Evolutionary conservation across 2,797 vertebrate genomes (phyloP).

Genomic region (Alfaro cultratus): DNA sequence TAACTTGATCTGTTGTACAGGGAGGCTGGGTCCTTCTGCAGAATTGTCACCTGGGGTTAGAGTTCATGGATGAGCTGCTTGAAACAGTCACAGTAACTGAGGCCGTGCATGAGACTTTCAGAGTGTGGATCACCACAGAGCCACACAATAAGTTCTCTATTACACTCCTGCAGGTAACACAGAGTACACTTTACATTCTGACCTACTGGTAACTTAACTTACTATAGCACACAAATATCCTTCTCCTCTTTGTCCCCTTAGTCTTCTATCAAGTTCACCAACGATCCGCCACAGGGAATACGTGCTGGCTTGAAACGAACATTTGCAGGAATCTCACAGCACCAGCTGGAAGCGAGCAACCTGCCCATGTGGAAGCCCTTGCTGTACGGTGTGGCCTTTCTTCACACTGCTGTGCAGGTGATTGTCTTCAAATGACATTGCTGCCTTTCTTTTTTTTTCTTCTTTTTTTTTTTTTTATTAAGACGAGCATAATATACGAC

Average conservation of each 20-base stretch:
- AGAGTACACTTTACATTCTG: conserved; percentile 4
- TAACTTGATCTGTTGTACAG: conserved; percentile 56
- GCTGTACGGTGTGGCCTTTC: conserved; percentile 86
- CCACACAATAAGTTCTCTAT: conserved; percentile 85
- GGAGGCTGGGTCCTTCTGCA: conserved; percentile 89
- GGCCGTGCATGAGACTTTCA: conserved; percentile 76
- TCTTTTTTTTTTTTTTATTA: background rate
- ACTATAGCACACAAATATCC: background rate
- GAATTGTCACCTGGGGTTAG: conserved; percentile 87
- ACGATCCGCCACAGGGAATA: conserved; percentile 87
- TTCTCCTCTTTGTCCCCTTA: conserved; percentile 62
- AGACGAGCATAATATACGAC: background rate
- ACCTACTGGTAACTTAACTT: background rate
- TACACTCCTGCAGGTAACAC: conserved; percentile 82
- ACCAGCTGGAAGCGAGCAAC: conserved; percentile 82
- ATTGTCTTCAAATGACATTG: background rate
- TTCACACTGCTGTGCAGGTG: conserved; percentile 84
- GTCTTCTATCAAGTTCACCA: conserved; percentile 84
- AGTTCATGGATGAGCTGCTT: conserved; percentile 87
- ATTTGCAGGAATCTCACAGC: conserved; percentile 85
- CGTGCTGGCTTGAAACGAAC: conserved; percentile 86
- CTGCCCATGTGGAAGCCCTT: conserved; percentile 86
- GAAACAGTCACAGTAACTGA: conserved; percentile 77
- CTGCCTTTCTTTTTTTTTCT: background rate
- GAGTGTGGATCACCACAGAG: conserved; percentile 88